phyloP scores from a whole-genome alignment of 2,113 vertebrate species.

The Lamprologus lemairii region DNA sequence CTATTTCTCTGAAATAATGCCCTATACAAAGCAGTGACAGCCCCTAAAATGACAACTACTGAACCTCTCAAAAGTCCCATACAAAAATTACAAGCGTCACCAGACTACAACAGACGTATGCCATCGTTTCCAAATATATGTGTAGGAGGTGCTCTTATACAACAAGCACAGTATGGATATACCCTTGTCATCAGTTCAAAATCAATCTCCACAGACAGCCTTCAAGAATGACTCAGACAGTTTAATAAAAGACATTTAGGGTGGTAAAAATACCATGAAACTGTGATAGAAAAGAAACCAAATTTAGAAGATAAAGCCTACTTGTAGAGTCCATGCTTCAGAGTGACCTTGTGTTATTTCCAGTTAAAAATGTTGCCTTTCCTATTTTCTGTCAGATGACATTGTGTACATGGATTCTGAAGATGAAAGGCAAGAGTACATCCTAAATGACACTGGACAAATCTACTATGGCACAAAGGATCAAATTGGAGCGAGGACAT shows the following conservation, averaged over 20 bases:
- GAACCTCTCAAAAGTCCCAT: background rate
- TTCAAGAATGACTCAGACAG: background rate
- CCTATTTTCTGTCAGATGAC: slow-evolving; percentile 66
- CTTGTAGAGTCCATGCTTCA: background rate
- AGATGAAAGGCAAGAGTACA: slow-evolving; percentile 76
- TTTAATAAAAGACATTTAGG: background rate
- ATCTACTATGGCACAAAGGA: slow-evolving; percentile 86
- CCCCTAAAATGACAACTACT: background rate
- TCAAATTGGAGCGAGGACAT: slow-evolving; percentile 82
- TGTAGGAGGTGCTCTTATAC: background rate
- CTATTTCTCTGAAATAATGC: background rate
- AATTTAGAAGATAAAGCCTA: background rate
- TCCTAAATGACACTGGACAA: slow-evolving; percentile 79
- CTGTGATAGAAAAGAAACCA: background rate
- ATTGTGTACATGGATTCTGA: slow-evolving; percentile 78
- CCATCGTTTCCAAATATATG: background rate
- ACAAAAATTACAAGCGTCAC: background rate
- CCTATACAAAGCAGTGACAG: background rate
- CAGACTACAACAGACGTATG: background rate
- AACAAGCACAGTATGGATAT: background rate
- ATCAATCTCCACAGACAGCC: background rate
- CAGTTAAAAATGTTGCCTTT: background rate
- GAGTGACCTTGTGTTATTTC: background rate
- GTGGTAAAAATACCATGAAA: background rate
- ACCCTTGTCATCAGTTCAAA: background rate